phyloP scores from a whole-genome alignment of 2,888 invertebrate species.

The Noctua pronuba region DNA sequence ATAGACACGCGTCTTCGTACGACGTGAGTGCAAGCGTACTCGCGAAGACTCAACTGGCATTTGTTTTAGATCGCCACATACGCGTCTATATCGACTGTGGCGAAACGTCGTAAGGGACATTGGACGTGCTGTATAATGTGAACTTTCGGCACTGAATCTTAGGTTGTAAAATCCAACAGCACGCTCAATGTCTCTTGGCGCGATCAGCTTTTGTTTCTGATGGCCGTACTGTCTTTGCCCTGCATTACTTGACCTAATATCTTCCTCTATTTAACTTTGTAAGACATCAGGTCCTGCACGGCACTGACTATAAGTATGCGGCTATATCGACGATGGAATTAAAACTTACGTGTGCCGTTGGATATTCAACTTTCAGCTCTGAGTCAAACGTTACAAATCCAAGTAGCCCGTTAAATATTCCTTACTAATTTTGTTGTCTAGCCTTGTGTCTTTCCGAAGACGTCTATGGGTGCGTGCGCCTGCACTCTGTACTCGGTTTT shows the following conservation, averaged over 20 bases:
- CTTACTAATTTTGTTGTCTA: not conserved
- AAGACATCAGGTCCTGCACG: not conserved
- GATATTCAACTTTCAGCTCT: not conserved
- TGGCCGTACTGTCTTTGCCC: not conserved
- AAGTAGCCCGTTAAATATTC: no score
- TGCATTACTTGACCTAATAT: not conserved
- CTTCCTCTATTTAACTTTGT: not conserved
- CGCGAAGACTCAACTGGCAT: not conserved
- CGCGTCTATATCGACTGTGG: no score
- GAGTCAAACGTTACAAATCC: not conserved
- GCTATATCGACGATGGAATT: not conserved
- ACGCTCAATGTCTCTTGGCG: not conserved
- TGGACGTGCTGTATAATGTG: no score
- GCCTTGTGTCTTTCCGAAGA: not conserved
- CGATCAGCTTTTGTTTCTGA: not conserved
- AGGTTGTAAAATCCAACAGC: not conserved
- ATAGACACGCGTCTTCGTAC: not conserved
- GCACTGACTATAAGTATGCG: not conserved
- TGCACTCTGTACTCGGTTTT: no score
- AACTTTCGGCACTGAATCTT: no score
- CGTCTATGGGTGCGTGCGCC: not conserved
- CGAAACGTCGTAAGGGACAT: not conserved
- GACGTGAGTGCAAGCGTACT: not conserved
- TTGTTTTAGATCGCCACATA: not conserved
- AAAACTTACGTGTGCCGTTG: not conserved